These are phyloP conservation scores for Cosmopolites sordidus DNA, from an alignment of 2,888 invertebrate genomes.

Conservation along the genomic window DNA sequence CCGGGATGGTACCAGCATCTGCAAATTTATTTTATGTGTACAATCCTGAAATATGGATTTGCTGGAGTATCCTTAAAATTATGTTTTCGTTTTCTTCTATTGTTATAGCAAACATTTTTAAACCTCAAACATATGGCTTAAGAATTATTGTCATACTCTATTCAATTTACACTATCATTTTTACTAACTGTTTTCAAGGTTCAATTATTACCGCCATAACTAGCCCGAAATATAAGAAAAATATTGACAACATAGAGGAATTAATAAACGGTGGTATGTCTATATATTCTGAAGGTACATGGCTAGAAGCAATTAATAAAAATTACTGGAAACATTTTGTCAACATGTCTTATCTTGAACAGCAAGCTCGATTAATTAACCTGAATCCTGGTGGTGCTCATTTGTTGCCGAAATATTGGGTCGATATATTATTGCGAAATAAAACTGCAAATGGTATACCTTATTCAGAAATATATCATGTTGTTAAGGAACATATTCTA, in stretches of 20 bases:
- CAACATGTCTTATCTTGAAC: slow-evolving; percentile 12
- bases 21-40: slow-evolving; percentile 10
- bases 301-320: too few species aligned
- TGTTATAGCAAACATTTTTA: too few species aligned
- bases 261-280: slow-evolving; percentile 7
- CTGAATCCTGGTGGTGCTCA: neutral
- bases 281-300: too few species aligned
- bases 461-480: slow-evolving; percentile 12
- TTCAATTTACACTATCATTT: slow-evolving; percentile 1
- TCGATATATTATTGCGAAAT: slow-evolving; percentile 3
- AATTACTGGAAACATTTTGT: too few species aligned
- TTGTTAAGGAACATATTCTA: slow-evolving; percentile 12
- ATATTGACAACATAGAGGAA: slow-evolving; percentile 16
- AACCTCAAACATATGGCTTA: too few species aligned
- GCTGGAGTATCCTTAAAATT: too few species aligned
- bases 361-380: neutral
- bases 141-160: neutral
- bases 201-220: slow-evolving; percentile 15
- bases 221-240: slow-evolving; percentile 6
- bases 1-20: slow-evolving; percentile 3
- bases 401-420: slow-evolving; percentile 4
- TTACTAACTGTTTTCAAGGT: slow-evolving; percentile 14
- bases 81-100: too few species aligned
- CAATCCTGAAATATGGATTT: too few species aligned
- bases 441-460: slow-evolving; percentile 5